These are phyloP conservation scores for Pluvialis apricaria DNA, from an alignment of 2,113 vertebrate species.

Conservation along the genomic window DNA sequence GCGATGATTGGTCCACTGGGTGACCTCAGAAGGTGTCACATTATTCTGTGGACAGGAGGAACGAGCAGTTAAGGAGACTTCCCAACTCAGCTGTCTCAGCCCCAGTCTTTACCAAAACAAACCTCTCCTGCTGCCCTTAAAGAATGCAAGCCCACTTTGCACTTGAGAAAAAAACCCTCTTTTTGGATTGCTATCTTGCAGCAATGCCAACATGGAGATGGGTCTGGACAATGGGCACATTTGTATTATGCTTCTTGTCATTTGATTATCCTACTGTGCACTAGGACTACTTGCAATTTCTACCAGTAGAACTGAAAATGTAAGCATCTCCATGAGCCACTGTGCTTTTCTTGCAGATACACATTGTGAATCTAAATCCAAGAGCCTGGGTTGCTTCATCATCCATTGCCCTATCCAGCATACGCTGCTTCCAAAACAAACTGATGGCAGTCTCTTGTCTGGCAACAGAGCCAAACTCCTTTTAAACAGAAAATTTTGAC, in stretches of 20 bases:
- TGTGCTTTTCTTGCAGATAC: background rate
- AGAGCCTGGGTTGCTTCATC: background rate
- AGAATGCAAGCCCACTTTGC: background rate
- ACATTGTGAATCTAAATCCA: background rate
- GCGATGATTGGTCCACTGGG: slow-evolving; percentile 96
- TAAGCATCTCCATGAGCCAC: background rate
- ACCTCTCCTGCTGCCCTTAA: background rate
- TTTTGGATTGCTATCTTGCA: background rate
- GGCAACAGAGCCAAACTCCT: background rate
- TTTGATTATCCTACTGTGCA: background rate
- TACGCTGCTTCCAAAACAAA: background rate
- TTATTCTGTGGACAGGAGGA: slow-evolving; percentile 76
- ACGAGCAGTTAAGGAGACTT: background rate
- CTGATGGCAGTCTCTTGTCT: background rate
- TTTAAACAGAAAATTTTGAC: background rate
- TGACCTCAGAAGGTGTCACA: slow-evolving; percentile 85
- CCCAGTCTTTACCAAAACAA: background rate
- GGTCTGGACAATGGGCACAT: background rate
- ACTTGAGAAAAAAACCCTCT: background rate
- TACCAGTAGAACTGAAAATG: background rate
- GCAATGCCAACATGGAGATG: fast-evolving
- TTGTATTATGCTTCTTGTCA: background rate
- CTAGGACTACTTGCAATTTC: background rate
- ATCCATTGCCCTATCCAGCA: background rate
- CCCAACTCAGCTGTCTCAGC: background rate